phyloP scores from a whole-genome alignment of 2,888 invertebrate species.

The Loripinus fragilis region DNA sequence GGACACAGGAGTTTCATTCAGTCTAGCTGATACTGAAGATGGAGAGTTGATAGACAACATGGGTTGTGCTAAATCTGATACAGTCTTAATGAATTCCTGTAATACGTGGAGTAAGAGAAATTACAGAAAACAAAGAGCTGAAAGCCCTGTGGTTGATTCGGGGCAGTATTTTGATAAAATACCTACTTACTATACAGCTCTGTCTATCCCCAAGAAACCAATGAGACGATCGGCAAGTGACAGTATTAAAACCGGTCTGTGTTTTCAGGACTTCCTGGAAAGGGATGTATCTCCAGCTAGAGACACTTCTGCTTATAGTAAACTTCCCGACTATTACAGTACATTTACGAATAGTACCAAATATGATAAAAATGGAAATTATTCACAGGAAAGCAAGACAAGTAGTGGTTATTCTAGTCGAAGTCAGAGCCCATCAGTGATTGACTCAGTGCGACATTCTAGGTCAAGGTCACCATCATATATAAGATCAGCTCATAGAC shows the following conservation, averaged over 20 bases:
- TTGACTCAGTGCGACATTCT: conserved; percentile 38
- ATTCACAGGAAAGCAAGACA: conserved; percentile 54
- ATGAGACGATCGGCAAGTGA: conserved; percentile 58
- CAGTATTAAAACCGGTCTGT: conserved; percentile 45
- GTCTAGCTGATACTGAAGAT: background rate
- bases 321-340: conserved; percentile 79
- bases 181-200: conserved; percentile 78
- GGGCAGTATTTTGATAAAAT: conserved; percentile 75
- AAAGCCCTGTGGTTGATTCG: conserved; percentile 10
- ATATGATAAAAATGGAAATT: conserved; percentile 54
- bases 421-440: conserved; percentile 51
- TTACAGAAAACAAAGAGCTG: conserved; percentile 10
- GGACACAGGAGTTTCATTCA: background rate
- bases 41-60: background rate
- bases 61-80: background rate
- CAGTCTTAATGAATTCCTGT: background rate
- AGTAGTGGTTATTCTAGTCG: conserved; percentile 68
- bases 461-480: conserved; percentile 46
- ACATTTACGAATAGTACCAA: conserved; percentile 82
- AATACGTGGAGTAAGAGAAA: conserved; percentile 13
- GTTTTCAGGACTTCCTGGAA: conserved; percentile 62
- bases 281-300: conserved; percentile 68
- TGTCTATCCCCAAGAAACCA: conserved; percentile 72
- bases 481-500: background rate
- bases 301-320: conserved; percentile 65